These are phyloP conservation scores for Poecilia velifera DNA, from an alignment of 2,797 vertebrate species.

Conservation along the genomic window DNA sequence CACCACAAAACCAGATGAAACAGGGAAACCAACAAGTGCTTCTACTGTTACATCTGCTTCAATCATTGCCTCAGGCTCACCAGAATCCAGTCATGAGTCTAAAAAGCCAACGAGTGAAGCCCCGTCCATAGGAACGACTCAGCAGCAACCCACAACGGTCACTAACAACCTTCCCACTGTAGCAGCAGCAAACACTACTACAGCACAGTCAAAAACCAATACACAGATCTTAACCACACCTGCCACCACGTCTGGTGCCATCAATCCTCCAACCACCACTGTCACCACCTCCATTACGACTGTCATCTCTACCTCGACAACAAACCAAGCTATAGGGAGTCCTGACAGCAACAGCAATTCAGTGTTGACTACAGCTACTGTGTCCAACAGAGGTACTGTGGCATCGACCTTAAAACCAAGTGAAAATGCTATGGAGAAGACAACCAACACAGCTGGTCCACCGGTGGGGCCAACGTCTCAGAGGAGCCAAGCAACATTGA, in stretches of 20 bases:
- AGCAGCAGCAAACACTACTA: background rate
- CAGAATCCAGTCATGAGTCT: background rate
- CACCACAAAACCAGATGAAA: background rate
- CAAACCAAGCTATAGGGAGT: background rate
- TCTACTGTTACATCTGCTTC: accelerated
- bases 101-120: background rate
- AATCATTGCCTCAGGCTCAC: accelerated
- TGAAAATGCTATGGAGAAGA: too few relatives aligned
- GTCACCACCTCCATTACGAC: background rate
- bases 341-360: background rate
- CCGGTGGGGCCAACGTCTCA: background rate
- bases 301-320: background rate
- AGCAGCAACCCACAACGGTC: background rate
- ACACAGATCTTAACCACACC: background rate
- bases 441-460: too few relatives aligned
- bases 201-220: background rate
- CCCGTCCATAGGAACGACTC: background rate
- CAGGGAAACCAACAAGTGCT: background rate
- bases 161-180: background rate
- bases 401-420: background rate
- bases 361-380: background rate
- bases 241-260: background rate
- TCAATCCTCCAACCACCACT: background rate
- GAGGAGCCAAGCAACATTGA: background rate
- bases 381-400: background rate